Conservation (phyloP, 2,797 vertebrate genomes). For the Pristis pectinata region DNA sequence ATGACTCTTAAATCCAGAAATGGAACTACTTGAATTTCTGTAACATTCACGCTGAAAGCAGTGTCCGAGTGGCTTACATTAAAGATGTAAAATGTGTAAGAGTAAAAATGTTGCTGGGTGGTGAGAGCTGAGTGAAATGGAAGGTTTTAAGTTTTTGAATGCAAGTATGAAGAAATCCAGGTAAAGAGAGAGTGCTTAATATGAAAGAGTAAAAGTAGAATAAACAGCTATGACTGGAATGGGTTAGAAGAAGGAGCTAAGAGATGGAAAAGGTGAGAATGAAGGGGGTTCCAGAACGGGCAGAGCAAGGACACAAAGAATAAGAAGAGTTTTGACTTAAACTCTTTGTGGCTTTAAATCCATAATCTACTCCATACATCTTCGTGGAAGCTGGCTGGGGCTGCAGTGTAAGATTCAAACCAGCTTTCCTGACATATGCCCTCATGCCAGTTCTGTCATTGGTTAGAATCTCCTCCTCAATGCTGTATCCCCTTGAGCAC, state of each 20-base stretch:
- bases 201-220: neutral
- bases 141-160: neutral
- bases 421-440: too few species aligned
- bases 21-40: neutral
- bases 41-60: neutral
- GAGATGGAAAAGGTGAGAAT: neutral
- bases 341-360: neutral
- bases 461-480: too few species aligned
- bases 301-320: neutral
- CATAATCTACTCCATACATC: too few species aligned
- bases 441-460: too few species aligned
- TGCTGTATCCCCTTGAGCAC: too few species aligned
- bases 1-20: neutral
- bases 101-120: neutral
- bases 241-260: neutral
- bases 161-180: neutral
- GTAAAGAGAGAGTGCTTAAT: neutral
- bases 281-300: too few species aligned
- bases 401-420: too few species aligned
- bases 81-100: neutral
- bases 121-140: neutral
- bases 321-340: neutral
- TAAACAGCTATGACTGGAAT: neutral
- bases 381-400: too few species aligned
- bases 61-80: neutral